A percentile compares a stretch with the other conserved stretches of the same genome.
Evolutionary conservation across 2,113 vertebrate species (phyloP).

Genomic region (Oryzias melastigma): DNA sequence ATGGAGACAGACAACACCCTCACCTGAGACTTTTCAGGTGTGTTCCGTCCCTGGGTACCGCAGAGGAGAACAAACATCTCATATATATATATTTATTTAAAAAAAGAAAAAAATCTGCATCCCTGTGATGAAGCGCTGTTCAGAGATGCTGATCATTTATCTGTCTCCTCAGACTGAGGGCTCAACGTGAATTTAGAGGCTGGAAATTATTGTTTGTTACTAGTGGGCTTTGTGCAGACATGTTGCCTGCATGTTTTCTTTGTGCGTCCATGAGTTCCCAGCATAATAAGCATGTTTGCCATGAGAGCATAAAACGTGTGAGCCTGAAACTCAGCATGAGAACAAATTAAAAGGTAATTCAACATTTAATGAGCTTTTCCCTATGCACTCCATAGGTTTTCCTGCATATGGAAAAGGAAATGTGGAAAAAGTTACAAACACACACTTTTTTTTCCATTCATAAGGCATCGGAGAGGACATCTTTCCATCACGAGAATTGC

Average conservation of each 20-base stretch:
- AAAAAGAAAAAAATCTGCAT: slow-evolving; percentile 5
- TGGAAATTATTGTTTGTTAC: slow-evolving; percentile 15
- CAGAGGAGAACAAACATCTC: slow-evolving; percentile 33
- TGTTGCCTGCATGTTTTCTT: slow-evolving; percentile 27
- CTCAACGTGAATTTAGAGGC: slow-evolving; percentile 24
- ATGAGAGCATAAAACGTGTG: slow-evolving; percentile 11
- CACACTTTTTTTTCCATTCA: background rate
- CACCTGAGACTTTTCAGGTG: slow-evolving; percentile 67
- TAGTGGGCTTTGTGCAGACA: slow-evolving; percentile 41
- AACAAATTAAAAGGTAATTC: background rate
- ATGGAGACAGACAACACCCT: slow-evolving; percentile 58
- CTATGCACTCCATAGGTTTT: background rate
- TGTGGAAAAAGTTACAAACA: background rate
- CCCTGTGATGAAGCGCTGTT: background rate
- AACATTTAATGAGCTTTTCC: background rate
- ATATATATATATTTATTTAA: slow-evolving; percentile 1
- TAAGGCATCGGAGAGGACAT: background rate
- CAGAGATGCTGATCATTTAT: slow-evolving; percentile 15
- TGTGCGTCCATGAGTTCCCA: slow-evolving; percentile 9
- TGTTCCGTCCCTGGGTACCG: slow-evolving; percentile 46
- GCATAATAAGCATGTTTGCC: slow-evolving; percentile 24
- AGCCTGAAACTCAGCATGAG: background rate
- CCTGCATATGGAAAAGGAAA: background rate
- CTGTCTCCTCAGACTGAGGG: slow-evolving; percentile 15
- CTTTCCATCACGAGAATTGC: too few species aligned